Percentiles rank a stretch among this genome's conserved stretches.
Evolutionary conservation across 1,140 invertebrate genomes (phyloP).

Genomic region (Armadillidium nasatum): DNA sequence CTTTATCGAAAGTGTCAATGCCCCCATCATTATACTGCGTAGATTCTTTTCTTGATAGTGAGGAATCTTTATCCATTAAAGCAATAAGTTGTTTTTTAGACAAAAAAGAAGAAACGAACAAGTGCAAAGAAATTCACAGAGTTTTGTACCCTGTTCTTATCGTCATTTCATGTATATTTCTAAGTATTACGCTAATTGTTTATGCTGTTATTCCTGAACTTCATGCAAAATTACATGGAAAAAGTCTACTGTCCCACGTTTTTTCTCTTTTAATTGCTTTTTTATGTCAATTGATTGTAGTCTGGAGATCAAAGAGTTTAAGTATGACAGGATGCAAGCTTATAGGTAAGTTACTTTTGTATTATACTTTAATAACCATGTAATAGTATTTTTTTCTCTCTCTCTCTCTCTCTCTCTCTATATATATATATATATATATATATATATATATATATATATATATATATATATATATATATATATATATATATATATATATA

Average conservation of each 20-base stretch:
- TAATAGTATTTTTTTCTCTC: neutral
- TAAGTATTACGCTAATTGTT: conserved; percentile 35
- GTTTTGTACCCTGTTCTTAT: conserved; percentile 30
- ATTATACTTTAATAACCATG: neutral
- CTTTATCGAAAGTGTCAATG: conserved; percentile 9
- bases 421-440: no score
- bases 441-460: no score
- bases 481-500: neutral
- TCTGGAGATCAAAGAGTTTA: conserved; percentile 23
- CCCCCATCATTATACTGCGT: conserved; percentile 34
- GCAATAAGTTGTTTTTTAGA: conserved; percentile 34
- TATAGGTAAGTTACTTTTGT: conserved; percentile 31
- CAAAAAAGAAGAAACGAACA: neutral
- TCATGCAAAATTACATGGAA: conserved; percentile 38
- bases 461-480: neutral
- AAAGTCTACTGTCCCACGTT: conserved; percentile 38
- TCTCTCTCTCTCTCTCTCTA: no score
- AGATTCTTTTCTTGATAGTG: conserved; percentile 26
- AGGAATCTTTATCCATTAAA: neutral
- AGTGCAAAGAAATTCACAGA: conserved; percentile 18
- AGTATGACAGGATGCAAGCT: conserved; percentile 30
- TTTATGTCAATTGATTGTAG: conserved; percentile 31
- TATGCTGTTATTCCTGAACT: conserved; percentile 39
- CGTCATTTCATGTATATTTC: conserved; percentile 36
- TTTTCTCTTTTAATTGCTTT: conserved; percentile 36